Percentiles rank a stretch among this genome's conserved stretches.
phyloP scores from a whole-genome alignment of 2,113 vertebrate genomes.

The Scartelaos histophorus region DNA sequence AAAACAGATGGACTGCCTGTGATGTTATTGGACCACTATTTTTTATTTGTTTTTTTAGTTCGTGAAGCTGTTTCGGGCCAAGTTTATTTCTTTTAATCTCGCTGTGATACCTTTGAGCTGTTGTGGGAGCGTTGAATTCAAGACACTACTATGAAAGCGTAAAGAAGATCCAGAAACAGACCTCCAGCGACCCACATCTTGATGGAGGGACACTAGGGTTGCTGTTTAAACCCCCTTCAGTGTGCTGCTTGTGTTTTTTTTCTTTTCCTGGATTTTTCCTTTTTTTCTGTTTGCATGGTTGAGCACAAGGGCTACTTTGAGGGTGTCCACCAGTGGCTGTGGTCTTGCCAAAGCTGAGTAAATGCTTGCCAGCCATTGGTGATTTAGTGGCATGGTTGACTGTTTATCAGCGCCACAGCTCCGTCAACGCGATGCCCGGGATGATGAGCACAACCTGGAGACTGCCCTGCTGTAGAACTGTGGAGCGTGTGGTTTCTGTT shows the following conservation, averaged over 20 bases:
- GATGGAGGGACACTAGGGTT: constrained; percentile 68
- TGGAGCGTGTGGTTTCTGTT: constrained; percentile 27
- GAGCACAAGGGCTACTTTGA: constrained; percentile 73
- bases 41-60: constrained; percentile 61
- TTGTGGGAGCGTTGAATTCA: constrained; percentile 19
- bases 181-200: constrained; percentile 49
- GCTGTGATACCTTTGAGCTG: not conserved
- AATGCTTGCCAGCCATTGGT: constrained; percentile 60
- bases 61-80: constrained; percentile 43
- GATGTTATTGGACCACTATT: constrained; percentile 36
- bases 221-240: constrained; percentile 63
- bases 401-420: constrained; percentile 26
- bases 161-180: constrained; percentile 44
- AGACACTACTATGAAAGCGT: constrained; percentile 41
- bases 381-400: constrained; percentile 47
- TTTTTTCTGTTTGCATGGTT: constrained; percentile 66
- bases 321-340: constrained; percentile 64
- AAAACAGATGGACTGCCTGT: constrained; percentile 30
- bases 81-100: not conserved
- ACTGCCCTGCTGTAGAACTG: constrained; percentile 49
- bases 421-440: constrained; percentile 40
- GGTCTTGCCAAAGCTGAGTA: constrained; percentile 65
- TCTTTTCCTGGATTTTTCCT: constrained; percentile 35
- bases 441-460: constrained; percentile 59
- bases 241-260: constrained; percentile 44